A percentile compares a stretch with the other conserved stretches of the same genome.
phyloP scores from a whole-genome alignment of 2,113 vertebrate genomes.

The Nymphicus hollandicus region DNA sequence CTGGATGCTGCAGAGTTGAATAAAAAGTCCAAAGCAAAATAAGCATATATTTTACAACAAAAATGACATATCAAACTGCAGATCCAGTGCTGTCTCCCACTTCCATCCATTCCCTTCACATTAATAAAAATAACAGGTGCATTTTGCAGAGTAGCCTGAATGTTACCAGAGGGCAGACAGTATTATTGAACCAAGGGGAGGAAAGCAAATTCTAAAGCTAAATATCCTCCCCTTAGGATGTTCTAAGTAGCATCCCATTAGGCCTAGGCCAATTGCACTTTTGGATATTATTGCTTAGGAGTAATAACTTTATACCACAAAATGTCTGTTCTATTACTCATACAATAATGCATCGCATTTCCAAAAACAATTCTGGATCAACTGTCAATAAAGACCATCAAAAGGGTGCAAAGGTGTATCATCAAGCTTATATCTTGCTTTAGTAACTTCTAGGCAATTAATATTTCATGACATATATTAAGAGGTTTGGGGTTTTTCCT shows the following conservation, averaged over 20 bases:
- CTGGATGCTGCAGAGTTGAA: neutral
- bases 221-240: neutral
- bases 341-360: neutral
- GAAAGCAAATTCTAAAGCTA: neutral
- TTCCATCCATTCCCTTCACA: neutral
- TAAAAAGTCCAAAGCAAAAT: neutral
- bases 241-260: neutral
- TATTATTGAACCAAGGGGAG: neutral
- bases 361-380: slow-evolving; percentile 8
- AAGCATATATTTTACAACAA: neutral
- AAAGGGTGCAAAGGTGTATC: slow-evolving; percentile 26
- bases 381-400: slow-evolving; percentile 12
- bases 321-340: neutral
- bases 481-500: neutral
- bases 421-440: slow-evolving; percentile 51
- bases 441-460: slow-evolving; percentile 52
- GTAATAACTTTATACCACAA: neutral
- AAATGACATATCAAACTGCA: neutral
- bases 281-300: neutral
- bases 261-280: neutral
- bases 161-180: neutral
- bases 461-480: slow-evolving; percentile 60
- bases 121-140: neutral
- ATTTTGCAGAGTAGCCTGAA: neutral
- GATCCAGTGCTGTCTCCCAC: neutral